Evolutionary conservation across 2,888 invertebrate genomes (phyloP), one percentile per base, ranked within the genome.

Genomic region (Dimorphilus gyrociliatus): DNA sequence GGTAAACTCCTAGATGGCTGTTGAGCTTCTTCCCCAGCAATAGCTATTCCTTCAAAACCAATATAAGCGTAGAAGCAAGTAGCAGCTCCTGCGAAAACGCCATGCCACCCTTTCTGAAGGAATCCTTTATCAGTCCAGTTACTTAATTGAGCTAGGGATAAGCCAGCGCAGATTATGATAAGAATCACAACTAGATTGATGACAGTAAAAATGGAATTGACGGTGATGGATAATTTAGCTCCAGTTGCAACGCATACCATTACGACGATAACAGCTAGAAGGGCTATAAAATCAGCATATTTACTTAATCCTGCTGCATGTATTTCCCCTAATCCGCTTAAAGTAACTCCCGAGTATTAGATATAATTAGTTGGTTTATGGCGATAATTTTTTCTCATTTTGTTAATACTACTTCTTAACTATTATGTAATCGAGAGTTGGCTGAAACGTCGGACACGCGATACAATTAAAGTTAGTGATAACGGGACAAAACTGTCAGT

Each of bases 61-160:
- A 49, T 55, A 35, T 53, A 62, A n/a, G 64, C 60, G 36, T 61
- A 64, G 40, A 63, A 60, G 32, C 61, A 62, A 7, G 58, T 50
- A 0, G 60, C 56, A 3, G 63, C 57, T 2, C 60, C 64, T 7
- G 57, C 53, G 8, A 64, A 34, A 30, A 62, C 54, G 0, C 56
- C 56, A 6, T 38, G 34, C 12, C 51, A 29, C 2, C 55, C 56
- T 36, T 44, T 46, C 1, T 53, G 53, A 16, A 53, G 39, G 35
- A 54, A 55, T n/a, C 53, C 53, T 1, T 24, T 14, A 29, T 41
- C 69, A 1, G 74, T 74, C 85, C 86, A 86, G 51, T 86, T 85
- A 3, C 65, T 64, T 4, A 73, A 60, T 46, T 84, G 74, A 1
- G 84, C 82, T 51, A 79, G 80, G 55, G 75, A 76, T 50, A 82